Evolutionary conservation across 2,113 vertebrate species (phyloP).

Genomic region (Saimiri boliviensis): DNA sequence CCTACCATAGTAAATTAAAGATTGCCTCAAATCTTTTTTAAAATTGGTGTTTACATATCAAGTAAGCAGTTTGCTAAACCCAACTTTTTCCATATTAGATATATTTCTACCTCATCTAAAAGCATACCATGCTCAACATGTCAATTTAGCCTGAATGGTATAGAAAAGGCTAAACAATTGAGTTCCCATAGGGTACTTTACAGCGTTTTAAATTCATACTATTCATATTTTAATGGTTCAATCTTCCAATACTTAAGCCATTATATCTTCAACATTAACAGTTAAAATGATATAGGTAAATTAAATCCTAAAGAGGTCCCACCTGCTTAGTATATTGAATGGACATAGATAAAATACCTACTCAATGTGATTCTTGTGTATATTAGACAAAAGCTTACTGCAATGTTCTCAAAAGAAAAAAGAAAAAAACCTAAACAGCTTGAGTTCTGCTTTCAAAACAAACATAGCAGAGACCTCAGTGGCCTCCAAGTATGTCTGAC

Average conservation of each 20-base stretch:
- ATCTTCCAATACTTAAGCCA: background rate
- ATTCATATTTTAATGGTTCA: background rate
- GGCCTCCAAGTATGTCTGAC: background rate
- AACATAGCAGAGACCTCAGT: background rate
- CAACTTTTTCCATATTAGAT: background rate
- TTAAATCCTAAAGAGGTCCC: background rate
- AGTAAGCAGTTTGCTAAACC: background rate
- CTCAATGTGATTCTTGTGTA: background rate
- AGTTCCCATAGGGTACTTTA: background rate
- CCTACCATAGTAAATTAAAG: constrained; percentile 6
- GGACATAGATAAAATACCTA: background rate
- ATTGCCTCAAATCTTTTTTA: background rate
- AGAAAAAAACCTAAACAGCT: background rate
- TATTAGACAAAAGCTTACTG: background rate
- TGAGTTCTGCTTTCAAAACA: background rate
- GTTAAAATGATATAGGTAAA: constrained; percentile 4
- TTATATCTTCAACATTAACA: background rate
- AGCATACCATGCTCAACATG: background rate
- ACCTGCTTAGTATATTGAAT: background rate
- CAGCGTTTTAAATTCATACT: background rate
- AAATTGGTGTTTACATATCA: background rate
- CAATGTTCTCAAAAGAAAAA: background rate
- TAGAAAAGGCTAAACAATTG: background rate
- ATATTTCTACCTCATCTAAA: constrained; percentile 60
- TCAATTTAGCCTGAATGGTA: background rate